These are phyloP conservation scores for Desoria tigrina DNA, from an alignment of 2,888 invertebrate genomes.

Conservation along the genomic window DNA sequence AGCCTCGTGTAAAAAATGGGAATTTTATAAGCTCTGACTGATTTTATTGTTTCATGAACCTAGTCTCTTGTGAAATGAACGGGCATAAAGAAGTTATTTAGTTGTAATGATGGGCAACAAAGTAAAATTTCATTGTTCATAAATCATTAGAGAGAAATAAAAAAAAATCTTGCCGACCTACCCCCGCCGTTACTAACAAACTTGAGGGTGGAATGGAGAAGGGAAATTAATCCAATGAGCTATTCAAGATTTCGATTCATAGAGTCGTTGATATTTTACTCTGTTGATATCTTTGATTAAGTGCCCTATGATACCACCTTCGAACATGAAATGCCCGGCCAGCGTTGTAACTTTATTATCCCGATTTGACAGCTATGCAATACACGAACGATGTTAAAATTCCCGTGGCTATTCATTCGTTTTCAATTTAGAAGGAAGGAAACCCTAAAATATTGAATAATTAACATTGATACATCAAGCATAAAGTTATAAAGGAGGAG, in stretches of 20 bases:
- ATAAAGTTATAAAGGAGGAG: too few relatives aligned
- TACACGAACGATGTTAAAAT: too few relatives aligned
- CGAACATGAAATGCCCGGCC: not conserved
- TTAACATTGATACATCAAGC: too few relatives aligned
- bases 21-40: too few relatives aligned
- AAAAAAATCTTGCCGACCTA: not conserved
- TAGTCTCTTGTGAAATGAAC: not conserved
- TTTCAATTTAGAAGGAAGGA: too few relatives aligned
- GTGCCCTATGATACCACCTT: conserved; percentile 1
- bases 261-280: not conserved
- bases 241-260: not conserved
- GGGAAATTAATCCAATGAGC: conserved; percentile 1
- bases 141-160: conserved; percentile 5
- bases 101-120: conserved; percentile 4
- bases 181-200: not conserved
- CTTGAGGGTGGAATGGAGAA: not conserved
- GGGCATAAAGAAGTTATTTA: conserved; percentile 12
- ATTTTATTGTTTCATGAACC: conserved; percentile 5
- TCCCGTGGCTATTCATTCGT: too few relatives aligned
- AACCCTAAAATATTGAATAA: too few relatives aligned
- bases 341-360: too few relatives aligned
- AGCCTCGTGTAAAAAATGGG: too few relatives aligned
- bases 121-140: conserved; percentile 16
- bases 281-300: not conserved
- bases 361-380: too few relatives aligned